phyloP scores from a whole-genome alignment of 2,888 invertebrate genomes.

The Bembecia ichneumoniformis region DNA sequence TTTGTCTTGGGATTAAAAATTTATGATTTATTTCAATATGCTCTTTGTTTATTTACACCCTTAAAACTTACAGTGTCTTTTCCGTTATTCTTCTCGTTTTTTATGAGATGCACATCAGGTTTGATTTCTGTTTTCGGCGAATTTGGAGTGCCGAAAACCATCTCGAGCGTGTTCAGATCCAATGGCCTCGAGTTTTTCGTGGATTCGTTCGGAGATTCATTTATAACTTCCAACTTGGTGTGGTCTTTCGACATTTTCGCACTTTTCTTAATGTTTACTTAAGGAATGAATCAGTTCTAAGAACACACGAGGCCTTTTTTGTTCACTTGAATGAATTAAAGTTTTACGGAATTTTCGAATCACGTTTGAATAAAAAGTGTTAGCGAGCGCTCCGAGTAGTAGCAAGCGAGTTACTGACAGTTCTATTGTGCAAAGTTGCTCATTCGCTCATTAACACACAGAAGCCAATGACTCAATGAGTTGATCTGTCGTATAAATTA shows the following conservation, averaged over 20 bases:
- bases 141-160: conserved; percentile 41
- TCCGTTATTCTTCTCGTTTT: conserved; percentile 24
- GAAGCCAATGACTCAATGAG: conserved; percentile 22
- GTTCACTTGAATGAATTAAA: no score
- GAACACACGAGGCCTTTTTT: background rate
- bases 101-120: conserved; percentile 23
- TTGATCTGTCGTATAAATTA: conserved; percentile 18
- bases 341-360: no score
- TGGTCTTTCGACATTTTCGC: conserved; percentile 15
- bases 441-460: background rate
- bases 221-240: conserved; percentile 23
- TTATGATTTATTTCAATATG: no score
- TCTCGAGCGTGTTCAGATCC: conserved; percentile 36
- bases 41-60: no score
- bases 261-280: background rate
- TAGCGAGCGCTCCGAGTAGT: background rate
- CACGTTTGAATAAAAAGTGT: background rate
- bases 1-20: no score
- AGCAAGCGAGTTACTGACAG: background rate
- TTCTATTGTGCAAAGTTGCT: background rate
- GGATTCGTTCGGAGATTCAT: conserved; percentile 21
- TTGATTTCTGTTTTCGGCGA: conserved; percentile 17
- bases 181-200: conserved; percentile 15
- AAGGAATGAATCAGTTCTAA: background rate
- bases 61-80: conserved; percentile 18